phyloP scores from a whole-genome alignment of 2,888 invertebrate species.

The Onchidella celtica region DNA sequence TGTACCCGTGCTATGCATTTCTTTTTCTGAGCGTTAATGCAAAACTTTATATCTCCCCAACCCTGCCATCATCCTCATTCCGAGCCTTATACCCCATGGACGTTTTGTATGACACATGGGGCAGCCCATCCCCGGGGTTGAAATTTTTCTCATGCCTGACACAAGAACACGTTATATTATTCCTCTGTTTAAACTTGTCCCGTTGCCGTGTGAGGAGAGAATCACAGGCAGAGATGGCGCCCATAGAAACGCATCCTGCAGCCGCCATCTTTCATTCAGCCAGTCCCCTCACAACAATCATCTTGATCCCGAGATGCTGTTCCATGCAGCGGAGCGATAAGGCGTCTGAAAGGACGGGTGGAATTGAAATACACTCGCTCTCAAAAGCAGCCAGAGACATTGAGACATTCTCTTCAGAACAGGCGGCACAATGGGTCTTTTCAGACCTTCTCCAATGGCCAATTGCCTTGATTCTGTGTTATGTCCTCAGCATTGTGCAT shows the following conservation, averaged over 20 bases:
- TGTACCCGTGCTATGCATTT: too few relatives aligned
- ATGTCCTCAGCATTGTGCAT: neutral
- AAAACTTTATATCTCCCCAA: too few relatives aligned
- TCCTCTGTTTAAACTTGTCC: too few relatives aligned
- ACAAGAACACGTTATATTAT: too few relatives aligned
- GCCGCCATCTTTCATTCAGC: constrained; percentile 16
- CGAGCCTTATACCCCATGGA: too few relatives aligned
- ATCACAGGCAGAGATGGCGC: too few relatives aligned
- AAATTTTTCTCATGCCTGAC: too few relatives aligned
- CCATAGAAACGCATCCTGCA: neutral
- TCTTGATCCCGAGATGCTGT: neutral
- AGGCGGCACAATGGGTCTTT: constrained; percentile 19
- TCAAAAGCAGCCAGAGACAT: constrained; percentile 25
- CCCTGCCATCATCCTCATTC: too few relatives aligned
- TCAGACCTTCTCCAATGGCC: constrained; percentile 20
- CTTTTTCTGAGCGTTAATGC: too few relatives aligned
- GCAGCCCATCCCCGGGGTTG: too few relatives aligned
- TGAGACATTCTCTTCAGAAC: constrained; percentile 17
- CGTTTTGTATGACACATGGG: too few relatives aligned
- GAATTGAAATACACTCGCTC: constrained; percentile 34
- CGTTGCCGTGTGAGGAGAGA: too few relatives aligned
- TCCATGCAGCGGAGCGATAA: neutral
- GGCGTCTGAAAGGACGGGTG: neutral
- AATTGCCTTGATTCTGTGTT: constrained; percentile 37
- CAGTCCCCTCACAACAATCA: neutral